These are phyloP conservation scores for Botia kubotai DNA, from an alignment of 2,797 vertebrate species.

Conservation along the genomic window DNA sequence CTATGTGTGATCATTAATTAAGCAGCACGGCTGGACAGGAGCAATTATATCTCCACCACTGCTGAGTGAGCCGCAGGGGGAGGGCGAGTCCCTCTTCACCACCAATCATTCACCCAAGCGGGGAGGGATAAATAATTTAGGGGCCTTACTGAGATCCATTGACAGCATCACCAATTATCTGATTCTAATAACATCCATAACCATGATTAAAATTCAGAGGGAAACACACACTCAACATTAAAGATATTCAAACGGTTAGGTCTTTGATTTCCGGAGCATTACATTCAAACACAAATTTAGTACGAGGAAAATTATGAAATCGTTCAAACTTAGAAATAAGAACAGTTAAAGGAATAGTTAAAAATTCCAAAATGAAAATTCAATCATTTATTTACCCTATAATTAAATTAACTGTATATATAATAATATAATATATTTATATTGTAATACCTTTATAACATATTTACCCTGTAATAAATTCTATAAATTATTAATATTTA, in stretches of 20 bases:
- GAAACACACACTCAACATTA: background rate
- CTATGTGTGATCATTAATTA: slow-evolving; percentile 71
- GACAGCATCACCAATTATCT: slow-evolving; percentile 26
- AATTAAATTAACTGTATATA: no score
- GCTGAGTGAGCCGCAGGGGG: slow-evolving; percentile 4
- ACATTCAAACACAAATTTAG: background rate
- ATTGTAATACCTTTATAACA: no score
- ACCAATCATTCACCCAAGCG: slow-evolving; percentile 74
- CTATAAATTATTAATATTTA: no score
- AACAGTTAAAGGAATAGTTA: no score
- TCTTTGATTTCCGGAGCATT: background rate
- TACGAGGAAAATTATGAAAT: no score
- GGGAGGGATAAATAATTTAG: slow-evolving; percentile 77
- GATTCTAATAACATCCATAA: slow-evolving; percentile 21
- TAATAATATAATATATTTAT: no score
- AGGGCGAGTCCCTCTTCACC: slow-evolving; percentile 57
- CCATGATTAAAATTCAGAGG: slow-evolving; percentile 15
- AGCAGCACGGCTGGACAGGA: slow-evolving; percentile 71
- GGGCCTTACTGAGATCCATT: slow-evolving; percentile 59
- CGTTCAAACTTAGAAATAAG: no score
- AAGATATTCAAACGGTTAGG: background rate
- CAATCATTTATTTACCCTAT: no score
- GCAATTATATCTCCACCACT: slow-evolving; percentile 70
- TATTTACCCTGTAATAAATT: no score
- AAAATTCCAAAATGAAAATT: no score